Evolutionary conservation across 1,140 invertebrate species (phyloP), one percentile per base, ranked within the genome.

Genomic region (Trichogramma pretiosum): DNA sequence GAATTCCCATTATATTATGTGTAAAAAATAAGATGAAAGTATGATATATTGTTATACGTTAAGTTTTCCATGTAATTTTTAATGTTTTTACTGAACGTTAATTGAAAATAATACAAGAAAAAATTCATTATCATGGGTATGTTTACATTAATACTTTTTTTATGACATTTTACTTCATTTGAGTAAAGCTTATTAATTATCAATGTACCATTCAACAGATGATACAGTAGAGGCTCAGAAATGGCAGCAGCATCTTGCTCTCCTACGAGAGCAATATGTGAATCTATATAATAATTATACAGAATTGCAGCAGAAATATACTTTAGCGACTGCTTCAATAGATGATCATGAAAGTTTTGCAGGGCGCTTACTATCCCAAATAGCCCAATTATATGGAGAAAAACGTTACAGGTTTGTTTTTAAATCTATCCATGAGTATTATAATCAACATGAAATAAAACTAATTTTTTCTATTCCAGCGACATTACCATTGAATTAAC

Each of bases 191-290:
- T 46, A 13, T 11, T 23, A 38, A 24, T 7, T 37, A 22, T 1
- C 19, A 26, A 30, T 37, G 3, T 23, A 23, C 26, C 32, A 14
- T 33, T 37, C 16, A 19, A 13, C 39, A 43, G 49, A 52, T 38
- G 67, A 70, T 40, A 55, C 61, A 23, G 53, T 54, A 5, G 62
- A 70, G 38, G 64, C 64, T 11, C 66, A 69, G 46, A 91, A 95
- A 66, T 77, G 93, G 56, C 86, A 93, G 64, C 86, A 89, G 59
- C 90, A 95, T 64, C 73, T 97, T 53, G 68, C 79, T 32, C 72
- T 96, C 39, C 70, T 96, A 32, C 81, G 89, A 61, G 86, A 93
- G 57, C 89, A 96, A 64, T 95, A 95, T 71, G 81, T 89, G 1
- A 93, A 92, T 68, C 73, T 96, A 13, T 89, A 93, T 62, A 77